These are phyloP conservation scores for Archips crataeganus DNA, from an alignment of 2,888 invertebrate genomes.

Conservation along the genomic window DNA sequence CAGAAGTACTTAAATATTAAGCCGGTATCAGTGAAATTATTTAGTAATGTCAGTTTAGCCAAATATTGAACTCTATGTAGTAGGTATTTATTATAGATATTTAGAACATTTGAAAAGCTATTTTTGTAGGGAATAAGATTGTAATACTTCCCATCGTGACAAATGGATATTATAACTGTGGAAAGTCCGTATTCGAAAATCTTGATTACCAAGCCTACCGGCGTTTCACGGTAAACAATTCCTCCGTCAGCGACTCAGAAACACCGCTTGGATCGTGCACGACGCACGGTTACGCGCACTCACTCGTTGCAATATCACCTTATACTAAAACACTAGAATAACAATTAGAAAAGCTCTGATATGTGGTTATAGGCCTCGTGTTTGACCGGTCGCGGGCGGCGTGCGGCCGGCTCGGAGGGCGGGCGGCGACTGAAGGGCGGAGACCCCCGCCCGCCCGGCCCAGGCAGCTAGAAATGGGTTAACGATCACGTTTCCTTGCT, in stretches of 20 bases:
- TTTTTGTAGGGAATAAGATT: background rate
- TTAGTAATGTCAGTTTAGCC: no score
- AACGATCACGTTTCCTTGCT: slow-evolving; percentile 72
- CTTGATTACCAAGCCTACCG: slow-evolving; percentile 1
- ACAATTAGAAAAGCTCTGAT: slow-evolving; percentile 65
- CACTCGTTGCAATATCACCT: slow-evolving; percentile 42
- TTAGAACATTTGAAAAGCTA: no score
- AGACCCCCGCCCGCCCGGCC: slow-evolving; percentile 42
- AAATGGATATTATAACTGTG: background rate
- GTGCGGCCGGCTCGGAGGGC: slow-evolving; percentile 61
- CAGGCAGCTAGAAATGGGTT: slow-evolving; percentile 64
- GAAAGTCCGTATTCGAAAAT: background rate
- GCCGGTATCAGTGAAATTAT: background rate
- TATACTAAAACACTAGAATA: slow-evolving; percentile 48
- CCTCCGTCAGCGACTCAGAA: background rate
- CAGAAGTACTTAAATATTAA: background rate
- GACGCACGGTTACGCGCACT: slow-evolving; percentile 16
- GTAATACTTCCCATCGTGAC: background rate
- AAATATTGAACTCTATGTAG: no score
- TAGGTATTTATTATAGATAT: no score
- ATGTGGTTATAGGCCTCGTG: slow-evolving; percentile 72
- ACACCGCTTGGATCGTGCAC: background rate
- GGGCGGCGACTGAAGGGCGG: slow-evolving; percentile 74
- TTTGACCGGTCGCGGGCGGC: slow-evolving; percentile 50
- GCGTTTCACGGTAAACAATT: background rate